Base-by-base conservation (phyloP, 2,888 invertebrate species). In the Ceriagrion tenellum region DNA sequence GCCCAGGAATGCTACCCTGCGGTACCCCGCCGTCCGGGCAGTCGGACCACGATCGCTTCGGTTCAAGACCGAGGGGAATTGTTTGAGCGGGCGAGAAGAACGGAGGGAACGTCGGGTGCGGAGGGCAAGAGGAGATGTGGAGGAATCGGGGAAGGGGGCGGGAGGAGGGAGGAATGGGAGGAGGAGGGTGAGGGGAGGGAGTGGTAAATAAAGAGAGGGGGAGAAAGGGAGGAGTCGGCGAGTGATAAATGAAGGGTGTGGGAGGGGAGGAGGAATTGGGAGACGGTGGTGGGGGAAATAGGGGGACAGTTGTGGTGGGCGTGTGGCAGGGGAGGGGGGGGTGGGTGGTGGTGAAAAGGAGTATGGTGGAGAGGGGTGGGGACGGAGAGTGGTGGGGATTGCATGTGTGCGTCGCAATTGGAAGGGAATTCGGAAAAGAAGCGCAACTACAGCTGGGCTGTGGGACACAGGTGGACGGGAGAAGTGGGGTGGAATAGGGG, bases 391-490 rank as follows among this genome's bases (percentile, higher is more conserved):
- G 40, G 63, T n/a, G n/a, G 35, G 69, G 91, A 74, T 63, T 47
- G 93, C 47, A 40, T 63, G 63, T 47, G 93, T 69, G 69, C 40
- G 55, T 12, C 16, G 93, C 93, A 63, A 69, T 93, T 93, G 69
- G 93, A 74, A 93, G 69, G 69, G 93, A 69, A 93, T 93, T 93
- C 26, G 93, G 91, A 40, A 91, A 91, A 91, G 93, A 47, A 47
- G 69, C 69, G 93, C 47, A 93, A 93, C 47, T 93, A 69, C 93
- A 93, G 69, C 93, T 93, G 93, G 69, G 93, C 69, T 93, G 47
- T 69, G 93, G 93, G 93, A 69, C 93, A 69, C 93, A 93, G 93
- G 93, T 93, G 93, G 69, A 93, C 93, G 40, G 93, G 81, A 69
- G 69, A n/a, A 69, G 47, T 16, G 93, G 69, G 59, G 40, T 35